Base-by-base conservation (phyloP, 1,140 invertebrate species). In the Lanistes nyassanus region DNA sequence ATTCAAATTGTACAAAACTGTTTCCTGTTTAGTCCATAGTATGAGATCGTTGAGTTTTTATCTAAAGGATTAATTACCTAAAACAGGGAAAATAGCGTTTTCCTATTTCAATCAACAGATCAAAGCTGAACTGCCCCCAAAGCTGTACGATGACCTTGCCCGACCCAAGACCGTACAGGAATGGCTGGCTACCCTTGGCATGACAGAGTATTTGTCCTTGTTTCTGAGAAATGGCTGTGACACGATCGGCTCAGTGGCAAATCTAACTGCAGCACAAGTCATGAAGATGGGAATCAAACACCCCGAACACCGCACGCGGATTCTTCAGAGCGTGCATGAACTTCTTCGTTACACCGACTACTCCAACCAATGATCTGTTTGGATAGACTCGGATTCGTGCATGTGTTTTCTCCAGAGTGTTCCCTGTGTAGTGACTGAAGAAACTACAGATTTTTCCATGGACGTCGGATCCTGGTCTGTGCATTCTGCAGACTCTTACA, bases 221-320 rank as follows among this genome's bases (percentile, higher is more conserved):
- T 97, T 98, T 87, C 92, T 95, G 67, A 91, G 96, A 79, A 96
- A 97, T 88, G 96, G 96, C 56, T 97, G 97, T 90, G 95, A 97
- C 90, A 94, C 96, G 87, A 91, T 98, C 79, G 94, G 96, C 82
- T 90, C 95, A 56, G 95, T 98, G 84, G 93, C 95, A 88, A 95
- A 96, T 85, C 92, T 97, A 76, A 94, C 96, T 84, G 94, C 94
- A 69, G 93, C 94, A 66, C 95, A 97, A 88, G 91, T 98, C 72
- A 94, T 97, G 86, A 95, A 95, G 86, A 92, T 97, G 85, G 95
- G 95, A 70, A 96, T 97, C 81, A 92, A 93, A 84, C 94, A 95
- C 81, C 92, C 94, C 23, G 94, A 96, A 82, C 95, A 97, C 89
- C 92, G 95, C 74, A 93, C 94, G 51, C 95, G 96, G 88, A 93